Base-by-base conservation (phyloP, 2,113 vertebrate species). In the Sturnus vulgaris region DNA sequence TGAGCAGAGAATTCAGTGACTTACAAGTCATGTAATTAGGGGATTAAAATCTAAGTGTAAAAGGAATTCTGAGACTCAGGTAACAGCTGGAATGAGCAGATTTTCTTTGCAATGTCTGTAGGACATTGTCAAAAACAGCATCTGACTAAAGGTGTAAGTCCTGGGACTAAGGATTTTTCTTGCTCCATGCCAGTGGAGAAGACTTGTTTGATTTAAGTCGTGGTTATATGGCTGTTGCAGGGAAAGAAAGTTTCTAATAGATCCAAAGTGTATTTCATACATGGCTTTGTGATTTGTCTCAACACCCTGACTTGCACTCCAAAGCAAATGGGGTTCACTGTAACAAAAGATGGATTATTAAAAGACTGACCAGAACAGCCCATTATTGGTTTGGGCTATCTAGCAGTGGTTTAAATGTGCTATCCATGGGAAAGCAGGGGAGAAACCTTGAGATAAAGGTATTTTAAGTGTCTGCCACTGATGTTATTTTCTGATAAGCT, bases 401-500 rank as follows among this genome's bases (percentile, higher is more conserved):
- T 90, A 93, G 90, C 90, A 88, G 96, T 12, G 24, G 79, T 97
- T 97, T 97, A 96, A 96, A 92, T 96, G 94, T 97, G 75, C 68
- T 94, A 88, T 95, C 95, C 95, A 90, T 91, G 79, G 64, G 59
- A 93, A 68, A 93, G 92, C 82, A 92, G 81, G 93, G 94, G 94
- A 97, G 86, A 97, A 97, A 92, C 92, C 93, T 93, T 96, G 92
- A 96, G 94, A 96, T 97, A 96, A 96, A 98, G 96, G 94, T 94
- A 92, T 98, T 98, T 97, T 92, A 97, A 97, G 93, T 92, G 86
- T 92, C 77, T 95, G 88, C 93, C 63, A 75, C 92, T 92, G 97
- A 97, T 97, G 96, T 96, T 97, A 97, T 97, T 97, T 98, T 97
- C 97, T 97, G 96, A 97, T 97, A 97, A 92, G 82, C 71, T 97